Conservation (phyloP, 2,888 invertebrate species). For the Cantharis rufa region DNA sequence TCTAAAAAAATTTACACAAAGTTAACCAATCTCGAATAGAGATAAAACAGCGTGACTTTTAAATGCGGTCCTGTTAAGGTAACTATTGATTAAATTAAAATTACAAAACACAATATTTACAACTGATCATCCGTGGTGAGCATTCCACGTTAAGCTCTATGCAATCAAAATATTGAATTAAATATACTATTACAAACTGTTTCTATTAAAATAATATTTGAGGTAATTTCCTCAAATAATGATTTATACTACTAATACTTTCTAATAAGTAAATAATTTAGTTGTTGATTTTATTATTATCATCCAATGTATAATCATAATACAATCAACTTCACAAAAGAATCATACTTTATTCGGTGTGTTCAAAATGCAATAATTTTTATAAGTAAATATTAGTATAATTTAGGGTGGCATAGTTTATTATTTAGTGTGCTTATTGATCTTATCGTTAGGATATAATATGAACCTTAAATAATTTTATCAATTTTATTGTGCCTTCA, state of each 20-base stretch:
- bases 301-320: not conserved
- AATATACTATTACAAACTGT: not conserved
- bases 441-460: not conserved
- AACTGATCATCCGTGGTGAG: not conserved
- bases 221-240: not conserved
- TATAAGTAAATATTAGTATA: not conserved
- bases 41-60: too few species aligned
- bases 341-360: not conserved
- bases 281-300: not conserved
- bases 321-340: not conserved
- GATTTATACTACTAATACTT: not conserved
- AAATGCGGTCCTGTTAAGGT: too few species aligned
- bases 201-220: not conserved
- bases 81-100: too few species aligned
- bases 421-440: not conserved
- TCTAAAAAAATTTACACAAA: not conserved
- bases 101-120: too few species aligned
- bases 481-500: not conserved
- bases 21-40: not conserved
- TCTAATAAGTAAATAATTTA: not conserved
- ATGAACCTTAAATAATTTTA: not conserved
- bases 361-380: not conserved
- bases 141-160: not conserved
- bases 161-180: too few species aligned
- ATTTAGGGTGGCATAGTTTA: not conserved